phyloP scores from a whole-genome alignment of 1,140 invertebrate species.

The Drosophila pallidifrons region DNA sequence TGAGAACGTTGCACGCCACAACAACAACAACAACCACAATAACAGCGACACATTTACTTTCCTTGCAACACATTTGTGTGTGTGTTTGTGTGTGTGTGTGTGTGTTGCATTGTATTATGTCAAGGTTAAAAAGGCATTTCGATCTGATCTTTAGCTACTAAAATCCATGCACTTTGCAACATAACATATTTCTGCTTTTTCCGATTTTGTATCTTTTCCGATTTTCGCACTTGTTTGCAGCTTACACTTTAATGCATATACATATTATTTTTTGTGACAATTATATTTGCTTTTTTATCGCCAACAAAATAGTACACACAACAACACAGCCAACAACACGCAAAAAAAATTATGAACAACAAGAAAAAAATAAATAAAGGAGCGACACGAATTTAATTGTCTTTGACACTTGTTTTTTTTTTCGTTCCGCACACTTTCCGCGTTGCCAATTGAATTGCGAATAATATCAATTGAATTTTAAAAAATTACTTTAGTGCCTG shows the following conservation, averaged over 20 bases:
- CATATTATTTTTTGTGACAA: no score
- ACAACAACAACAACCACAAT: conserved; percentile 18
- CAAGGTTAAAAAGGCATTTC: conserved; percentile 66
- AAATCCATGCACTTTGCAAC: conserved; percentile 5
- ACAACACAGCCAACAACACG: background rate
- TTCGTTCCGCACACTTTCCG: background rate
- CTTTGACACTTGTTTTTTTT: conserved; percentile 4
- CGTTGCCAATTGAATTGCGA: background rate
- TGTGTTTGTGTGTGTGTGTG: conserved; percentile 16
- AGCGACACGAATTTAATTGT: background rate
- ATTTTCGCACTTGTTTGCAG: conserved; percentile 20
- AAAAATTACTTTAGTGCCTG: background rate
- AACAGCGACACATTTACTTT: conserved; percentile 15
- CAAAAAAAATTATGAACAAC: background rate
- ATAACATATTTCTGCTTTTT: background rate
- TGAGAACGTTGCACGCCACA: conserved; percentile 24
- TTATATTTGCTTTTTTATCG: no score
- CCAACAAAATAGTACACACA: no score
- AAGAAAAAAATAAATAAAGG: conserved; percentile 1
- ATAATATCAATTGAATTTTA: background rate
- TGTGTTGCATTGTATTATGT: conserved; percentile 61
- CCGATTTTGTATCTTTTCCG: background rate
- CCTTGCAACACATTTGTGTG: no score
- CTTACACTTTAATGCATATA: background rate
- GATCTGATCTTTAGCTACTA: conserved; percentile 16